These are phyloP conservation scores for Melanotus villosus DNA, from an alignment of 2,888 invertebrate species.

Conservation along the genomic window DNA sequence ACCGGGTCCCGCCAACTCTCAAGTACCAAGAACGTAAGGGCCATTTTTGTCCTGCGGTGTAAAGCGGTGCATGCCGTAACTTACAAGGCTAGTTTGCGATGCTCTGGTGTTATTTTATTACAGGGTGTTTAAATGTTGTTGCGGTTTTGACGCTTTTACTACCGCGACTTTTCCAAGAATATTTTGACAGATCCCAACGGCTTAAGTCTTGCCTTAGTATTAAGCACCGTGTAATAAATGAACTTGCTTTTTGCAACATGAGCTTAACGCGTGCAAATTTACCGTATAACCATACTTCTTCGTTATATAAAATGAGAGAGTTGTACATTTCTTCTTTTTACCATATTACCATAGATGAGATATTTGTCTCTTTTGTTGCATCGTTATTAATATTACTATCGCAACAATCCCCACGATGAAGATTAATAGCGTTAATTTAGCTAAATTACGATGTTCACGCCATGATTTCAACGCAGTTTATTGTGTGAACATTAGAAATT, in stretches of 20 bases:
- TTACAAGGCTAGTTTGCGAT: slow-evolving; percentile 63
- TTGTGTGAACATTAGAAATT: too few relatives aligned
- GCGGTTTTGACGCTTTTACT: slow-evolving; percentile 64
- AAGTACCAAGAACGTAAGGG: slow-evolving; percentile 49
- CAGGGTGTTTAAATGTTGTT: slow-evolving; percentile 60
- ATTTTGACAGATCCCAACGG: slow-evolving; percentile 50
- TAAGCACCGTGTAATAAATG: slow-evolving; percentile 34
- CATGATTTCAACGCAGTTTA: too few relatives aligned
- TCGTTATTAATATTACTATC: too few relatives aligned
- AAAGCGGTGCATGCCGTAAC: slow-evolving; percentile 60
- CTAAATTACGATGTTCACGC: too few relatives aligned
- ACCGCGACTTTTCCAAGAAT: slow-evolving; percentile 57
- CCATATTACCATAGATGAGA: neutral
- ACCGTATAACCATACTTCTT: neutral
- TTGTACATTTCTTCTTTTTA: neutral
- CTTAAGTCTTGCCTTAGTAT: slow-evolving; percentile 25
- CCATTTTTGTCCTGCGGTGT: slow-evolving; percentile 50
- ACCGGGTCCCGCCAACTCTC: slow-evolving; percentile 48
- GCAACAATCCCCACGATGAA: too few relatives aligned
- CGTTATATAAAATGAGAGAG: neutral
- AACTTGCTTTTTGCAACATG: slow-evolving; percentile 20
- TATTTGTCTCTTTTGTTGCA: neutral
- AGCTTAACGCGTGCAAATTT: slow-evolving; percentile 12
- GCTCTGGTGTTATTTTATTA: slow-evolving; percentile 62
- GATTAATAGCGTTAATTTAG: too few relatives aligned